Conservation (phyloP, 2,888 invertebrate genomes). For the Bimastos eiseni region DNA sequence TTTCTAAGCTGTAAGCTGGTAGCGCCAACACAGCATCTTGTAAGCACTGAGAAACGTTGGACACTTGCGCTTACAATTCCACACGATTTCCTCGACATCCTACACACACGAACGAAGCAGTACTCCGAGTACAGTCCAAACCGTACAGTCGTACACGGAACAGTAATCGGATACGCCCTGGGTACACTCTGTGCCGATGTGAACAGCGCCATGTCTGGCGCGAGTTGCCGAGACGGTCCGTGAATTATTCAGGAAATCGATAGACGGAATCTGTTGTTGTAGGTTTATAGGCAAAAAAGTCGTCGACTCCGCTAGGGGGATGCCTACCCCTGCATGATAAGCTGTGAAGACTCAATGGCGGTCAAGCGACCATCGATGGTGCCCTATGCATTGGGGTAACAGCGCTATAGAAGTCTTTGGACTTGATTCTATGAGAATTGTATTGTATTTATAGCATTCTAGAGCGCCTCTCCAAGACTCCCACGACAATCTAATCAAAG, state of each 20-base stretch:
- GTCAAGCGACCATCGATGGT: not conserved
- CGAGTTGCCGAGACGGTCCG: not conserved
- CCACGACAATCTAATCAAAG: no score
- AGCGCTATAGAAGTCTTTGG: no score
- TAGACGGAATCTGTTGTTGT: not conserved
- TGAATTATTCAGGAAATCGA: not conserved
- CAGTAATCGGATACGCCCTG: not conserved
- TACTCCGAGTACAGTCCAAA: not conserved
- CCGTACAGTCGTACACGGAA: not conserved
- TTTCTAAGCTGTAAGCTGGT: not conserved
- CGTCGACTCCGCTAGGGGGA: not conserved
- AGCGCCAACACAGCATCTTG: not conserved
- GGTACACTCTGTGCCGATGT: not conserved
- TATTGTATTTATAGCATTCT: no score
- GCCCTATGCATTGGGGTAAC: no score
- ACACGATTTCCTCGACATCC: not conserved
- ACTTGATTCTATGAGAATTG: no score
- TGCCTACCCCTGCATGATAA: no score
- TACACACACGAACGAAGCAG: not conserved
- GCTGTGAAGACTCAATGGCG: no score
- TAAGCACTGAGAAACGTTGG: not conserved
- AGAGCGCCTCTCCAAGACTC: no score
- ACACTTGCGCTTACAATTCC: not conserved
- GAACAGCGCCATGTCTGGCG: not conserved
- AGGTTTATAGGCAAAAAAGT: not conserved